Evolutionary conservation across 2,888 invertebrate species (phyloP).

Genomic region (Eumerus sabulonum): DNA sequence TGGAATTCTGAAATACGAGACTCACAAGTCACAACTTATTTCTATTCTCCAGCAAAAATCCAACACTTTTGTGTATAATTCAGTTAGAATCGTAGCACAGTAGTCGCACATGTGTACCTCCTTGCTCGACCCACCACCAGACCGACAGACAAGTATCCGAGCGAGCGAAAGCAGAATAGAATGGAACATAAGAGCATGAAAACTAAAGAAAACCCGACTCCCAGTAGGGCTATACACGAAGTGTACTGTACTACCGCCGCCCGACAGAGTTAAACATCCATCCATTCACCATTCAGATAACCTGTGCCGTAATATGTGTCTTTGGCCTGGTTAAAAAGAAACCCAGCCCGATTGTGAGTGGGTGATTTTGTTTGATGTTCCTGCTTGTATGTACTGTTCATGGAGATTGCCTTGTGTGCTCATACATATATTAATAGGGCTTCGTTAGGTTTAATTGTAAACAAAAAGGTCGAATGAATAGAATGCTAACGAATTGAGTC

Average conservation of each 20-base stretch:
- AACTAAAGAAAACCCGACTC: slow-evolving; percentile 30
- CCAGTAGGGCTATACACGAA: slow-evolving; percentile 13
- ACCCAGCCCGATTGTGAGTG: slow-evolving; percentile 31
- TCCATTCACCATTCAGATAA: slow-evolving; percentile 16
- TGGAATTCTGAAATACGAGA: slow-evolving; percentile 48
- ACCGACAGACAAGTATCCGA: slow-evolving; percentile 7
- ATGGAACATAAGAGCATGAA: not conserved
- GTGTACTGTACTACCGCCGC: no score
- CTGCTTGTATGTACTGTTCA: slow-evolving; percentile 22
- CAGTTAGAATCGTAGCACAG: slow-evolving; percentile 11
- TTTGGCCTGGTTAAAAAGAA: slow-evolving; percentile 49
- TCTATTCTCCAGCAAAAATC: slow-evolving; percentile 18
- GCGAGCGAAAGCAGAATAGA: not conserved
- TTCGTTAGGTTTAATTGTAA: slow-evolving; percentile 56
- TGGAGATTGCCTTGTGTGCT: slow-evolving; percentile 8
- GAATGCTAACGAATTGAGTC: slow-evolving; percentile 46
- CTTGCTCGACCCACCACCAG: slow-evolving; percentile 1
- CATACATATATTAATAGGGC: slow-evolving; percentile 55
- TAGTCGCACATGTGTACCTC: slow-evolving; percentile 10
- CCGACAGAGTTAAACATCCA: not conserved
- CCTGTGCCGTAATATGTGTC: slow-evolving; percentile 26
- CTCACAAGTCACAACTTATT: slow-evolving; percentile 23
- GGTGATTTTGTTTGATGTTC: slow-evolving; percentile 53
- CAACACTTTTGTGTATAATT: slow-evolving; percentile 23
- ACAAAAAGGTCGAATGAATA: slow-evolving; percentile 47